Evolutionary conservation across 2,113 vertebrate species (phyloP).

Genomic region (Plecturocebus donacophilus): DNA sequence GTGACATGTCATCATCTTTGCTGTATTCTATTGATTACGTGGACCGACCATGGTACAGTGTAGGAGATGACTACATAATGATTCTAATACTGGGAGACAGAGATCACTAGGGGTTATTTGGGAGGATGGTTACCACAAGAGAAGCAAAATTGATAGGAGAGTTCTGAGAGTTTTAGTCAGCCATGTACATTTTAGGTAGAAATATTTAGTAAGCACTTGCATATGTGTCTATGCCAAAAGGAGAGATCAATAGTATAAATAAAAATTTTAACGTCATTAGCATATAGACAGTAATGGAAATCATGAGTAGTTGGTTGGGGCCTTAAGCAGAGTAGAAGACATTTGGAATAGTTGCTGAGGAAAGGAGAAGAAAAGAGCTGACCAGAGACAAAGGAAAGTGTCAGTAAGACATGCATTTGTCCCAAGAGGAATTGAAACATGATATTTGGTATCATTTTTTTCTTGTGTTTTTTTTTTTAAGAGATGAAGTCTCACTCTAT

Average conservation of each 20-base stretch:
- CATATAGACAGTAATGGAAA: not conserved
- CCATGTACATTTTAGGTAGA: not conserved
- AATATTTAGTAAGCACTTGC: not conserved
- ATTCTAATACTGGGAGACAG: not conserved
- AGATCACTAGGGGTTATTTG: not conserved
- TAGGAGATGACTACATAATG: not conserved
- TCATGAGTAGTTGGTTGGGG: not conserved
- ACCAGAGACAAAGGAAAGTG: not conserved
- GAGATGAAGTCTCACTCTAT: too few species aligned
- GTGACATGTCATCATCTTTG: not conserved
- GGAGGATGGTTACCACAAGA: not conserved
- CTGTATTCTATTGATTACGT: not conserved
- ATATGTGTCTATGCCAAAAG: not conserved
- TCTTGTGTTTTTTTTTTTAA: too few species aligned
- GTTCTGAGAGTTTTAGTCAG: not conserved
- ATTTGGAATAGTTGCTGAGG: not conserved
- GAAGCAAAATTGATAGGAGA: not conserved
- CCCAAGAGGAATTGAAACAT: not conserved
- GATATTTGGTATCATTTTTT: not conserved
- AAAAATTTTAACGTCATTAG: not conserved
- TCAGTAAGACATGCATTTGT: not conserved
- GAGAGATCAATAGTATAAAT: not conserved
- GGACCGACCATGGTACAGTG: not conserved
- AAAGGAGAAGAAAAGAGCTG: not conserved
- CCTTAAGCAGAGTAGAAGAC: not conserved